phyloP scores from a whole-genome alignment of 2,888 invertebrate species.

The Dinocampus coccinellae region DNA sequence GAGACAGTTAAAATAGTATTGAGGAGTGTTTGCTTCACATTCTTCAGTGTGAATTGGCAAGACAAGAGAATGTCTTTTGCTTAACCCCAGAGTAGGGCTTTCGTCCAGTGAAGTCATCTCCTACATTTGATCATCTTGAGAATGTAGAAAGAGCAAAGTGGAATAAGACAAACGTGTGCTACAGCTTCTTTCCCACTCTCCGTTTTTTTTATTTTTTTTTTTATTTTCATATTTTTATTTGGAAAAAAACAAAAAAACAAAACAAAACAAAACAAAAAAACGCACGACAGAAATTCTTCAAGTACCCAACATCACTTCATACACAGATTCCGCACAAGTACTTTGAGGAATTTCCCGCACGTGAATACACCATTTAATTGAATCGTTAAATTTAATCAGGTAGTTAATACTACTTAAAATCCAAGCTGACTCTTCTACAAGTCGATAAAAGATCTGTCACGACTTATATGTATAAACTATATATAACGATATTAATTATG shows the following conservation, averaged over 20 bases:
- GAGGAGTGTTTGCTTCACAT: not conserved
- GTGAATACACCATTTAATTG: slow-evolving; percentile 3
- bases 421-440: not conserved
- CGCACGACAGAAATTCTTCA: not conserved
- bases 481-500: not conserved
- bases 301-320: not conserved
- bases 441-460: not conserved
- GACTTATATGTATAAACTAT: not conserved
- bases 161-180: not conserved
- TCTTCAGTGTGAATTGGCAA: slow-evolving; percentile 13
- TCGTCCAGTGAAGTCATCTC: not conserved
- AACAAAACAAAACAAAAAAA: too few species aligned
- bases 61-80: slow-evolving; percentile 21
- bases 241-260: too few species aligned
- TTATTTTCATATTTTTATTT: not conserved
- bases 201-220: too few species aligned
- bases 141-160: slow-evolving; percentile 12
- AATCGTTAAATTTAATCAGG: slow-evolving; percentile 3
- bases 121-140: not conserved
- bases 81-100: not conserved
- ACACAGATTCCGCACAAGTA: not conserved
- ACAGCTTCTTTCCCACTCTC: too few species aligned
- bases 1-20: not conserved
- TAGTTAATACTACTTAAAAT: not conserved
- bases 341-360: not conserved